phyloP scores from a whole-genome alignment of 2,888 invertebrate genomes.

The Apamea anceps region DNA sequence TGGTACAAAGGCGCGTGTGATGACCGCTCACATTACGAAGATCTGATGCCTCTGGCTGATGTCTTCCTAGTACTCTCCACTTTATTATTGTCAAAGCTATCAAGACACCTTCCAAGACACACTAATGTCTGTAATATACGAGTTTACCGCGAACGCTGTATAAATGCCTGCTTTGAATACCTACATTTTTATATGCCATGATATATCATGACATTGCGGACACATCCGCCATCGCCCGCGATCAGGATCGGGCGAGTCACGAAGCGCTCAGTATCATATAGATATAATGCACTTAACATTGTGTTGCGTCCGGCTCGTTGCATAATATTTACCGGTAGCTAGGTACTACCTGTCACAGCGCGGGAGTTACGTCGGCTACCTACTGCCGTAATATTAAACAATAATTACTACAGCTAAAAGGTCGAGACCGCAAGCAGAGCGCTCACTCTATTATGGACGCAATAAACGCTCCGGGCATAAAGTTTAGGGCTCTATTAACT shows the following conservation, averaged over 20 bases:
- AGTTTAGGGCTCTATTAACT: slow-evolving; percentile 62
- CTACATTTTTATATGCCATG: slow-evolving; percentile 55
- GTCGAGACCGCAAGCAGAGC: slow-evolving; percentile 75
- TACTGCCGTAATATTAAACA: slow-evolving; percentile 79
- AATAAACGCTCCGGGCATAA: slow-evolving; percentile 56
- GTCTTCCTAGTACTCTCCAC: slow-evolving; percentile 57
- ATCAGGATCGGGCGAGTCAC: slow-evolving; percentile 81
- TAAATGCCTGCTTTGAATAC: slow-evolving; percentile 44
- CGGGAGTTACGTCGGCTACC: slow-evolving; percentile 72
- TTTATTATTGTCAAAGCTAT: slow-evolving; percentile 60
- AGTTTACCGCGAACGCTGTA: slow-evolving; percentile 40
- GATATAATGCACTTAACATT: slow-evolving; percentile 83
- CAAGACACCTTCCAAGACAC: slow-evolving; percentile 33
- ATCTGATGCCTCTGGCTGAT: slow-evolving; percentile 49
- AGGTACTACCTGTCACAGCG: slow-evolving; percentile 74
- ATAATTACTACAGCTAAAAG: slow-evolving; percentile 77
- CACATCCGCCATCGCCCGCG: slow-evolving; percentile 76
- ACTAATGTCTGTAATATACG: slow-evolving; percentile 41
- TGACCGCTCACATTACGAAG: slow-evolving; percentile 48
- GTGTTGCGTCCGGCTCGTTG: slow-evolving; percentile 87
- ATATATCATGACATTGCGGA: slow-evolving; percentile 72
- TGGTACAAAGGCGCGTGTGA: slow-evolving; percentile 35
- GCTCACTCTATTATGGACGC: slow-evolving; percentile 66
- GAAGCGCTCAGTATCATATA: slow-evolving; percentile 73
- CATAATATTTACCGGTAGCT: slow-evolving; percentile 83